phyloP scores from a whole-genome alignment of 2,113 vertebrate genomes.

The Dromiciops gliroides region DNA sequence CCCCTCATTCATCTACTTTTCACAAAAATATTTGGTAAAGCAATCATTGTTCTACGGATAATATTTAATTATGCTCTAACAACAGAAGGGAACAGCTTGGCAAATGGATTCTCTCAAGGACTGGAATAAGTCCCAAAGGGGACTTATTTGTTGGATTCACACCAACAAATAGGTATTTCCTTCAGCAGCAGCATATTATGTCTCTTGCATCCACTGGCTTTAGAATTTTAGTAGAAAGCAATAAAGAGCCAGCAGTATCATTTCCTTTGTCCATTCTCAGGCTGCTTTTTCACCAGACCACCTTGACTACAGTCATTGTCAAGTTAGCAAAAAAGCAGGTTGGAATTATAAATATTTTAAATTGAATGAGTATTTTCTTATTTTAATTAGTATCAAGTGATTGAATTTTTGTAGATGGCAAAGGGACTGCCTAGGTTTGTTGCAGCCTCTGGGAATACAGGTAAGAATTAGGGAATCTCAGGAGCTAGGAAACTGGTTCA shows the following conservation, averaged over 20 bases:
- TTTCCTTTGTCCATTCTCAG: not conserved
- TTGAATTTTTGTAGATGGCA: not conserved
- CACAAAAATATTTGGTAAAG: not conserved
- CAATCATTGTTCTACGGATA: not conserved
- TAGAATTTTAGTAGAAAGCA: not conserved
- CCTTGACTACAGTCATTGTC: not conserved
- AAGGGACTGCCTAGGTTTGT: not conserved
- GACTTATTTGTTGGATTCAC: not conserved
- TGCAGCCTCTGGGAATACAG: rapidly evolving
- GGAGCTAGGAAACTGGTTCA: not conserved
- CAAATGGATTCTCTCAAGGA: not conserved
- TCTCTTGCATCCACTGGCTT: not conserved
- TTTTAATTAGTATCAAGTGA: not conserved
- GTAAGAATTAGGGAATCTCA: not conserved
- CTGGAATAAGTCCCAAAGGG: not conserved
- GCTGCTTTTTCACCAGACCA: not conserved
- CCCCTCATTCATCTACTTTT: not conserved
- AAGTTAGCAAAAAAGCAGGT: not conserved
- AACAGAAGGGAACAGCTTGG: not conserved
- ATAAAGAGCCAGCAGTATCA: not conserved
- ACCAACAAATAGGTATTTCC: not conserved
- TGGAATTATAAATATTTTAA: not conserved
- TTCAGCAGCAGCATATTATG: not conserved
- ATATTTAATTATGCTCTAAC: not conserved
- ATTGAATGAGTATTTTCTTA: not conserved